phyloP scores from a whole-genome alignment of 2,888 invertebrate genomes.

The Thyatira batis region DNA sequence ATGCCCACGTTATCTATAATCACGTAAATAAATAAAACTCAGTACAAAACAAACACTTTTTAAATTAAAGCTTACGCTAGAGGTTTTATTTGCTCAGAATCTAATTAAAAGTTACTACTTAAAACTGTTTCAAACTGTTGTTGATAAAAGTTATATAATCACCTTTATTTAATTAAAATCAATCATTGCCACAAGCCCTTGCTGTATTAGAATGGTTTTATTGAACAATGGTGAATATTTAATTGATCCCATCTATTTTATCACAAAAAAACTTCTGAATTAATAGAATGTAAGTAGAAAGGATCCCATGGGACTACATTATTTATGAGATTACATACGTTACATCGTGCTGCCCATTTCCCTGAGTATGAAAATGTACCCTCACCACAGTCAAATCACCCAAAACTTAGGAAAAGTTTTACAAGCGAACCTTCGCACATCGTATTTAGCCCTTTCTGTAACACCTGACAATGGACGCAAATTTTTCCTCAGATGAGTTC shows the following conservation, averaged over 20 bases:
- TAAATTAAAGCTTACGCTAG: not conserved
- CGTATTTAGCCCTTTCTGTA: conserved; percentile 41
- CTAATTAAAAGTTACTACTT: not conserved
- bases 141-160: not conserved
- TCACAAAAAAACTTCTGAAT: not conserved
- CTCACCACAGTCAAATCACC: conserved; percentile 27
- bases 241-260: no score
- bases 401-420: conserved; percentile 40
- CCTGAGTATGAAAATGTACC: conserved; percentile 36
- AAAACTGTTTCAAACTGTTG: no score
- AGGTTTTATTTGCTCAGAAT: not conserved
- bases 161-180: not conserved
- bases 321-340: not conserved
- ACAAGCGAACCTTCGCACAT: conserved; percentile 39
- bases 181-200: no score
- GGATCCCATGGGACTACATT: not conserved
- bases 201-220: no score
- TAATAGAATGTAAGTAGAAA: not conserved
- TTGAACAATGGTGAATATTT: no score
- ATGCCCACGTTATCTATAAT: no score
- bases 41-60: not conserved
- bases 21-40: not conserved
- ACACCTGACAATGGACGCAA: conserved; percentile 54
- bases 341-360: conserved; percentile 12
- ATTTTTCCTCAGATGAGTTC: conserved; percentile 27